Evolutionary conservation across 2,113 vertebrate species (phyloP).

Genomic region (Grallaria varia): DNA sequence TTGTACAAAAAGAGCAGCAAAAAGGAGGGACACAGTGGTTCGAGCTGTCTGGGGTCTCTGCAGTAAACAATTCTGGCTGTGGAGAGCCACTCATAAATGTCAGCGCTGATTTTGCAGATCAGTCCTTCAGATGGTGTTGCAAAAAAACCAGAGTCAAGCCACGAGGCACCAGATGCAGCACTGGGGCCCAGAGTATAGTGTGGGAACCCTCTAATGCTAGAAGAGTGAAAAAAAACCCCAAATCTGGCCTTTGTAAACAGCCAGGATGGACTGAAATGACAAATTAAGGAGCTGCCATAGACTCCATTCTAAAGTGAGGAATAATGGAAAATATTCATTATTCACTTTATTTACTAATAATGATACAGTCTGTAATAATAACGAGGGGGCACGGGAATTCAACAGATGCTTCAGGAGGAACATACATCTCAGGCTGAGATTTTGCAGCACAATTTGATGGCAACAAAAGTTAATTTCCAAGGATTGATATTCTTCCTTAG

Average conservation of each 20-base stretch:
- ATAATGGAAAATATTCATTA: not conserved
- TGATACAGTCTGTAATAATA: not conserved
- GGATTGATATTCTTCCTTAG: not conserved
- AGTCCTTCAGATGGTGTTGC: not conserved
- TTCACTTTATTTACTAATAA: not conserved
- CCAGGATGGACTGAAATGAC: not conserved
- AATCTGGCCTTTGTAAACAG: not conserved
- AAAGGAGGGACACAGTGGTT: not conserved
- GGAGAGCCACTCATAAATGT: not conserved
- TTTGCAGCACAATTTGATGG: not conserved
- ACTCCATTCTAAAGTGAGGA: not conserved
- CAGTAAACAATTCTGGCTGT: not conserved
- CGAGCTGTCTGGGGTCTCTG: not conserved
- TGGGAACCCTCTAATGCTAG: not conserved
- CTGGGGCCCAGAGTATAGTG: not conserved
- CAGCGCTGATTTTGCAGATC: not conserved
- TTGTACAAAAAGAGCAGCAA: not conserved
- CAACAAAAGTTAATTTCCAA: not conserved
- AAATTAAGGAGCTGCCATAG: not conserved
- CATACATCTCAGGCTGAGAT: not conserved
- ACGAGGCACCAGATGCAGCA: not conserved
- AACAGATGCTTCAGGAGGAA: not conserved
- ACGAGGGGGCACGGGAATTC: not conserved
- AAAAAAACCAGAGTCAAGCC: not conserved
- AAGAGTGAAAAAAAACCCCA: not conserved